Percentiles rank a stretch among this genome's conserved stretches.
Conservation (phyloP, 2,888 invertebrate species). For the Ectobius pallidus region DNA sequence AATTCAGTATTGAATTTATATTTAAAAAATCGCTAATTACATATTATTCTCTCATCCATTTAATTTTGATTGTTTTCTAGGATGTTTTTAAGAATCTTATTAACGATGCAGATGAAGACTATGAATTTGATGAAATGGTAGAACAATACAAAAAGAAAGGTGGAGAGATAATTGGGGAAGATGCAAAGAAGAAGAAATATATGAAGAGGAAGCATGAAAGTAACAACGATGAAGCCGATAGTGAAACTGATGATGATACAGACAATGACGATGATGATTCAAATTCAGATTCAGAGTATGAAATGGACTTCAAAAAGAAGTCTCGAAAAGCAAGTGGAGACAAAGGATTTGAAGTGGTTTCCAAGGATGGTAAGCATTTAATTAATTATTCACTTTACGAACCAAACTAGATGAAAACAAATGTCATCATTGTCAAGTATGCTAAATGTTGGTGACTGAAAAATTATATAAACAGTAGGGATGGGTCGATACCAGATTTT, state of each 20-base stretch:
- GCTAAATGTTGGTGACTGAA: too few species aligned
- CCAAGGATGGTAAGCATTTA: slow-evolving; percentile 64
- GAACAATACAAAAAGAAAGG: slow-evolving; percentile 76
- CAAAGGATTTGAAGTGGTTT: slow-evolving; percentile 72
- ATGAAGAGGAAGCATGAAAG: slow-evolving; percentile 44
- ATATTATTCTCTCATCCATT: too few species aligned
- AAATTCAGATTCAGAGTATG: slow-evolving; percentile 46
- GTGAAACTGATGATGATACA: slow-evolving; percentile 49
- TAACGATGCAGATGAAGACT: slow-evolving; percentile 84
- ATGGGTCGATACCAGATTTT: too few species aligned
- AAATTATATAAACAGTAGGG: too few species aligned
- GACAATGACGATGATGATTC: slow-evolving; percentile 41
- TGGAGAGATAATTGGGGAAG: slow-evolving; percentile 55
- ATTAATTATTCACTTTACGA: too few species aligned
- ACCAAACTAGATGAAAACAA: too few species aligned
- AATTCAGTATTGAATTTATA: too few species aligned
- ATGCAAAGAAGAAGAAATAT: slow-evolving; percentile 49
- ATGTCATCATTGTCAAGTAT: too few species aligned
- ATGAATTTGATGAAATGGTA: slow-evolving; percentile 81
- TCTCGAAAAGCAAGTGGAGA: slow-evolving; percentile 45
- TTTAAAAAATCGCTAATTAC: too few species aligned
- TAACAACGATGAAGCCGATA: slow-evolving; percentile 51
- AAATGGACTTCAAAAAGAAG: slow-evolving; percentile 54
- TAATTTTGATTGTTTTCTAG: slow-evolving; percentile 47
- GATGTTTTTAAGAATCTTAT: slow-evolving; percentile 81